Evolutionary conservation across 2,797 vertebrate genomes (phyloP).

Genomic region (Etheostoma nigrum): DNA sequence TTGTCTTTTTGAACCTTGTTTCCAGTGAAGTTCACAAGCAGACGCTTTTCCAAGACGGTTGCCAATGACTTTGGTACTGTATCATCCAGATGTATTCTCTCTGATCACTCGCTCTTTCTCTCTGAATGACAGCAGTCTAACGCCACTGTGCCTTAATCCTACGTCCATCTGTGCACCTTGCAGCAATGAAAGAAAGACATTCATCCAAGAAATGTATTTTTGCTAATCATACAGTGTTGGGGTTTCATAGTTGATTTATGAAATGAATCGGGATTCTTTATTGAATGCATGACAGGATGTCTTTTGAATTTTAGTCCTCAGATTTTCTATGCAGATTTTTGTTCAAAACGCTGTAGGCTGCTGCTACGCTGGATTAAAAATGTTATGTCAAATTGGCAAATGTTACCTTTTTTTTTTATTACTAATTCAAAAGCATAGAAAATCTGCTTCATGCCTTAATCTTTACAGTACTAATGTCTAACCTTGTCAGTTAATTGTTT

Average conservation of each 20-base stretch:
- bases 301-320: constrained; percentile 43
- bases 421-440: constrained; percentile 61
- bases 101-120: constrained; percentile 76
- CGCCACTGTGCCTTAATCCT: constrained; percentile 74
- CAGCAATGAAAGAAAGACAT: constrained; percentile 67
- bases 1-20: constrained; percentile 89
- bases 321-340: constrained; percentile 71
- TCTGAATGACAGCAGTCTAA: constrained; percentile 82
- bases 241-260: constrained; percentile 36
- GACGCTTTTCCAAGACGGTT: constrained; percentile 98
- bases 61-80: constrained; percentile 98
- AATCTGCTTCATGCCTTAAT: constrained; percentile 58
- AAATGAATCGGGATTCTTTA: constrained; percentile 44
- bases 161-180: constrained; percentile 74
- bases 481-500: constrained; percentile 18
- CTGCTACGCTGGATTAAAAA: neutral
- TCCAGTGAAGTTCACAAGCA: constrained; percentile 98
- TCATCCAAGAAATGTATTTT: constrained; percentile 40
- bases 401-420: neutral
- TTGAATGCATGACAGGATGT: constrained; percentile 65
- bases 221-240: constrained; percentile 75
- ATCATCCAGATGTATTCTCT: constrained; percentile 78
- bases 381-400: constrained; percentile 7
- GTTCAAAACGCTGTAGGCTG: neutral
- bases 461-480: constrained; percentile 61